Evolutionary conservation across 2,113 vertebrate species (phyloP).

Genomic region (Suncus etruscus): DNA sequence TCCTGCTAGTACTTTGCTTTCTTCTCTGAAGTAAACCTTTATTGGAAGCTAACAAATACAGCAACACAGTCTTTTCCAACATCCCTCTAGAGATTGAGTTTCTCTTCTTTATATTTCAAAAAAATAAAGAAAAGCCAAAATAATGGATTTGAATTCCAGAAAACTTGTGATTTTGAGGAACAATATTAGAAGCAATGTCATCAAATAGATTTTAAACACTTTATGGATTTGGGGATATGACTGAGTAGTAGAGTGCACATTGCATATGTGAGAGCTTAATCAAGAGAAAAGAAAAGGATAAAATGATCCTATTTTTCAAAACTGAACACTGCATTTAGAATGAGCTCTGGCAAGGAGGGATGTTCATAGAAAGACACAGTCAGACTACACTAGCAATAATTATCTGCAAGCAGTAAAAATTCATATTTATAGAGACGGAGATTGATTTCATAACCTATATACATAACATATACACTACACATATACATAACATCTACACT

Average conservation of each 20-base stretch:
- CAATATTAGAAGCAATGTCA: neutral
- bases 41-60: neutral
- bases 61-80: neutral
- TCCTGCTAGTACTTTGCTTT: neutral
- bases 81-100: neutral
- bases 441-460: too few species aligned
- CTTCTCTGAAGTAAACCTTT: neutral
- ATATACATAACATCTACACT: too few species aligned
- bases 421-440: neutral
- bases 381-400: neutral
- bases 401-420: neutral
- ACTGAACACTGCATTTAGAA: neutral
- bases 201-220: neutral
- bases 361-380: neutral
- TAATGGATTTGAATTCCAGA: neutral
- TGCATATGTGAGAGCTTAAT: neutral
- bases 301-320: neutral
- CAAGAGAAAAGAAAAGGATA: neutral
- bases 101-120: neutral
- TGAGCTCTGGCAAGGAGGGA: neutral
- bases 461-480: too few species aligned
- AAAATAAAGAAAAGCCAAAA: neutral
- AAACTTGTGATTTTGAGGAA: conserved; percentile 1
- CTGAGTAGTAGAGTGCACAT: too few species aligned
- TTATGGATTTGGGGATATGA: too few species aligned